phyloP scores from a whole-genome alignment of 2,797 vertebrate species.

The Diplodus sargus region DNA sequence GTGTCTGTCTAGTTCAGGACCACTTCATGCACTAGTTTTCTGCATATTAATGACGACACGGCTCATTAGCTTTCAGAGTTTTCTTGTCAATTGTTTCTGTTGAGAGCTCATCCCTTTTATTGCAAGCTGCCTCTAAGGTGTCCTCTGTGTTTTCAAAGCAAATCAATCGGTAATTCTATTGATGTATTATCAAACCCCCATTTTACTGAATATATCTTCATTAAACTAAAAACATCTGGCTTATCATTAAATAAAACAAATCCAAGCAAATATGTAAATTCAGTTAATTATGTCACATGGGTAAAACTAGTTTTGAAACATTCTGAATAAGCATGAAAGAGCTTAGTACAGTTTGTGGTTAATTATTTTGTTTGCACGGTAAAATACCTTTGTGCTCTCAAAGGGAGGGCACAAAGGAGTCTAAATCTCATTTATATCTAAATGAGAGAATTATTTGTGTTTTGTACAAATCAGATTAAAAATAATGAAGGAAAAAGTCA shows the following conservation, averaged over 20 bases:
- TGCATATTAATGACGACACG: constrained; percentile 19
- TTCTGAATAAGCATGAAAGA: neutral
- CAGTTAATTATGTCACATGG: neutral
- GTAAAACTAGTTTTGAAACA: neutral
- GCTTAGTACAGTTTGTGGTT: neutral
- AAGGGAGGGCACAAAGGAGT: too few species aligned
- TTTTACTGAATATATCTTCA: neutral
- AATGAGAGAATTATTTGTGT: constrained; percentile 1
- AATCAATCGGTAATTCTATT: neutral
- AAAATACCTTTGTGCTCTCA: too few species aligned
- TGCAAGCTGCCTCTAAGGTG: constrained; percentile 2
- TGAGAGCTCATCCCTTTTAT: constrained; percentile 6
- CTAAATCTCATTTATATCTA: neutral
- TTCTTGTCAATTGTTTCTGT: constrained; percentile 1
- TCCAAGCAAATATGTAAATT: neutral
- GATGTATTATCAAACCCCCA: neutral
- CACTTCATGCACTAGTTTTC: neutral
- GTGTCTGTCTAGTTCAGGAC: too few species aligned
- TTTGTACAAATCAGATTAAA: neutral
- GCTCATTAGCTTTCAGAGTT: constrained; percentile 4
- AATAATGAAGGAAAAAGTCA: neutral
- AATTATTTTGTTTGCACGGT: neutral
- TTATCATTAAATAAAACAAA: constrained; percentile 13
- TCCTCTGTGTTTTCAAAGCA: neutral
- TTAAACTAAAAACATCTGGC: constrained; percentile 1